These are phyloP conservation scores for Rhingia rostrata DNA, from an alignment of 2,888 invertebrate species.

Conservation along the genomic window DNA sequence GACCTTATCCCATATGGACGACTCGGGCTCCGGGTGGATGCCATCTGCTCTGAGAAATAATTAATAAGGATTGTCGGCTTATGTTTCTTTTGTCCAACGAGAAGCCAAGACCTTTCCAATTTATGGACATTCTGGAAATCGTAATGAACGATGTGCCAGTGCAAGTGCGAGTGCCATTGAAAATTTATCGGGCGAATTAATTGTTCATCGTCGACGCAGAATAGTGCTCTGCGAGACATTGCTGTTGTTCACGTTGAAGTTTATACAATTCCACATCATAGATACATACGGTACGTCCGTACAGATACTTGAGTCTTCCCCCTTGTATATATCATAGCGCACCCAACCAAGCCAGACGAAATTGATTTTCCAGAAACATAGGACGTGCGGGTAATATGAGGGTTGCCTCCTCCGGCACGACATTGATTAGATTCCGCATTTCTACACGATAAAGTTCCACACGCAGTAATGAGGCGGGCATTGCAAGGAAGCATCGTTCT, in stretches of 20 bases:
- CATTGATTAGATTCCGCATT: slow-evolving; percentile 60
- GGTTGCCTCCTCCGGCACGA: slow-evolving; percentile 26
- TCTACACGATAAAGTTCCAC: slow-evolving; percentile 38
- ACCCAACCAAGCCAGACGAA: slow-evolving; percentile 65
- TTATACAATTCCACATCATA: slow-evolving; percentile 42
- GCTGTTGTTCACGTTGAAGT: slow-evolving; percentile 15
- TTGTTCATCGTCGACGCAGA: slow-evolving; percentile 65
- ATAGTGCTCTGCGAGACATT: slow-evolving; percentile 50
- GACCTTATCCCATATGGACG: slow-evolving; percentile 65
- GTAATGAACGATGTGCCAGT: slow-evolving; percentile 73
- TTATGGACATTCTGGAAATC: slow-evolving; percentile 43
- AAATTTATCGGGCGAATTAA: slow-evolving; percentile 73
- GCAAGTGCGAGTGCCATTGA: slow-evolving; percentile 43
- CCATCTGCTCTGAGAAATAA: slow-evolving; percentile 62
- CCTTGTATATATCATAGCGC: slow-evolving; percentile 22
- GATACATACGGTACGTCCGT: slow-evolving; percentile 16
- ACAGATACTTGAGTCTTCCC: slow-evolving; percentile 19
- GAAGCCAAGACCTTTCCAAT: slow-evolving; percentile 5
- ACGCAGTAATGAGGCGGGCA: slow-evolving; percentile 62
- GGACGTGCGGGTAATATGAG: slow-evolving; percentile 28
- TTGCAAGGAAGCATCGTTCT: slow-evolving; percentile 41
- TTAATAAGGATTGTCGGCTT: slow-evolving; percentile 66
- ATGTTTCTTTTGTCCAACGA: slow-evolving; percentile 26
- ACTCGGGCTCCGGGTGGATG: slow-evolving; percentile 42
- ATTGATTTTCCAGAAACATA: slow-evolving; percentile 70